Conservation (phyloP, 2,113 vertebrate species). For the Chionis minor region DNA sequence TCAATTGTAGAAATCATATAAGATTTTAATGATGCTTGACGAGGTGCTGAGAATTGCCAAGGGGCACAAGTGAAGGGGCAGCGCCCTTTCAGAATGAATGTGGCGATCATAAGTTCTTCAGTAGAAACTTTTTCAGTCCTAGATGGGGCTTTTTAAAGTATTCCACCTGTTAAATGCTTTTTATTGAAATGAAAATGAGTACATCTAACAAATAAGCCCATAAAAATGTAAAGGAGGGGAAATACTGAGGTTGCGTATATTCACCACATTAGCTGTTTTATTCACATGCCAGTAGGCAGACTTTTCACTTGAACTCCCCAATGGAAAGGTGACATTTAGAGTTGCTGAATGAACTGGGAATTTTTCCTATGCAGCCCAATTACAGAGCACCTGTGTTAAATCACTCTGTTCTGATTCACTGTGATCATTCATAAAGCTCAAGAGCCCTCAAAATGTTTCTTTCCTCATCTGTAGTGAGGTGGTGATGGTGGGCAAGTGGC, state of each 20-base stretch:
- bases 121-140: neutral
- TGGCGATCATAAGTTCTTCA: neutral
- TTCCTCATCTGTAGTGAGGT: slow-evolving; percentile 31
- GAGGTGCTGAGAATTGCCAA: neutral
- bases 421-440: slow-evolving; percentile 54
- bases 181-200: neutral
- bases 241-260: neutral
- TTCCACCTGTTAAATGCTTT: neutral
- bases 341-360: neutral
- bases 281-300: neutral
- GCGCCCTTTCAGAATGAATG: neutral
- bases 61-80: neutral
- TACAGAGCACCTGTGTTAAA: slow-evolving; percentile 53
- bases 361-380: slow-evolving; percentile 6
- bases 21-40: neutral
- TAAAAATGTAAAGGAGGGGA: neutral
- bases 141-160: neutral
- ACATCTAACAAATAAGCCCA: neutral
- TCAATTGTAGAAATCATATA: neutral
- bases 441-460: slow-evolving; percentile 49
- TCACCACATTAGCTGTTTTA: neutral
- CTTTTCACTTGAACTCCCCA: neutral
- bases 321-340: slow-evolving; percentile 26
- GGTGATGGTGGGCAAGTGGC: slow-evolving; percentile 37
- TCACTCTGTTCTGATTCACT: slow-evolving; percentile 45